A percentile compares a stretch with the other conserved stretches of the same genome.
Evolutionary conservation across 2,888 invertebrate species (phyloP).

Genomic region (Caenorhabditis sp.): DNA sequence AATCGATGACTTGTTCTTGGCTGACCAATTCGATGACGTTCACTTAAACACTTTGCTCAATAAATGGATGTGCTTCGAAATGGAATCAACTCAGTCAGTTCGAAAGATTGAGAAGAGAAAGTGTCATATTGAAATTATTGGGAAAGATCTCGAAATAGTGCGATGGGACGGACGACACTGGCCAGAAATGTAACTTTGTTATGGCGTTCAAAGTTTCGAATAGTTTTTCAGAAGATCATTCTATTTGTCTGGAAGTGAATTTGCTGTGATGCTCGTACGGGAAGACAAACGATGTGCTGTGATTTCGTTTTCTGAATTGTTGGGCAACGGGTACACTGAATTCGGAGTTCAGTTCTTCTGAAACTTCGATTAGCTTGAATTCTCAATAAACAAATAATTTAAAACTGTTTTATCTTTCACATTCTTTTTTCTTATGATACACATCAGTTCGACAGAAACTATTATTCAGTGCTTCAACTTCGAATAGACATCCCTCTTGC

Average conservation of each 20-base stretch:
- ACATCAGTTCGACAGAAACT: too few species aligned
- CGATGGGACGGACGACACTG: background rate
- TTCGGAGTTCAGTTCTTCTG: background rate
- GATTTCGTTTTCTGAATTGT: background rate
- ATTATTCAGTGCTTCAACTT: too few species aligned
- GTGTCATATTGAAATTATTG: background rate
- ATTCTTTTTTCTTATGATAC: too few species aligned
- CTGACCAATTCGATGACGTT: background rate
- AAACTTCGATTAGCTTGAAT: background rate
- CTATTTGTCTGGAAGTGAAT: background rate
- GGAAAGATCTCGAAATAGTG: background rate
- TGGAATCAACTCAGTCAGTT: too few species aligned
- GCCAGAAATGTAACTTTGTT: background rate
- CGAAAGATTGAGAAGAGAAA: background rate
- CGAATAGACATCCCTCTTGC: background rate
- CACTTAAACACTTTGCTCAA: background rate
- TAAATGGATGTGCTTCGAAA: background rate
- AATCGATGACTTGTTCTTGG: background rate
- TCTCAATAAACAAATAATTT: background rate
- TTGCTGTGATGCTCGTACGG: background rate
- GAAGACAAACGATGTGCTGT: background rate
- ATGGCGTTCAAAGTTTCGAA: background rate
- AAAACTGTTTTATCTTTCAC: background rate
- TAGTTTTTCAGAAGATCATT: background rate
- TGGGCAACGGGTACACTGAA: background rate